Conservation (phyloP, 2,113 vertebrate species). For the Alexandromys fortis region DNA sequence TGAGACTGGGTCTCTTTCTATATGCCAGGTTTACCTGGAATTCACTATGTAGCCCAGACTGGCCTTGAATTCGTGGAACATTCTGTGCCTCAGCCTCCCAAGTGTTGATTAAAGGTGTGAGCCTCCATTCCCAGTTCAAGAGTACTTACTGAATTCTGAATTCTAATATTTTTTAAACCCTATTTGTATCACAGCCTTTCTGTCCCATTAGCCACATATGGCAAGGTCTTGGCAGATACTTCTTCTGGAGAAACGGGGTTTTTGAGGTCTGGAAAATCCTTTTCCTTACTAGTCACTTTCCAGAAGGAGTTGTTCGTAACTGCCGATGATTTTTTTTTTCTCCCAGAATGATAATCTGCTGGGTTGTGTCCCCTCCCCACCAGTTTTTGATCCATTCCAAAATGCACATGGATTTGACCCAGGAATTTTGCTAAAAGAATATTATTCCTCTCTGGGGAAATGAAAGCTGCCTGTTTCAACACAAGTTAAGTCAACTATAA, state of each 20-base stretch:
- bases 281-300: slow-evolving; percentile 29
- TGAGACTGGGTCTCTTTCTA: background rate
- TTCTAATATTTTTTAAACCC: background rate
- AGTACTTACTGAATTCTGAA: background rate
- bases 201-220: background rate
- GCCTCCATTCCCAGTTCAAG: background rate
- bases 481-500: slow-evolving; percentile 68
- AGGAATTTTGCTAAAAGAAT: slow-evolving; percentile 75
- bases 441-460: slow-evolving; percentile 75
- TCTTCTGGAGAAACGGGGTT: background rate
- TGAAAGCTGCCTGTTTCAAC: slow-evolving; percentile 69
- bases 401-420: slow-evolving; percentile 75
- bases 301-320: slow-evolving; percentile 63
- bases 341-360: slow-evolving; percentile 48
- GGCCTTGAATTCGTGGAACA: background rate
- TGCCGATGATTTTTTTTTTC: background rate
- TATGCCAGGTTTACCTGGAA: background rate
- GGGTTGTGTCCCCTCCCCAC: background rate
- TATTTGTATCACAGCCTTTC: background rate
- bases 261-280: slow-evolving; percentile 30
- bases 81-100: background rate
- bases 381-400: slow-evolving; percentile 73
- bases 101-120: background rate
- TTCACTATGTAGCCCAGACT: background rate
- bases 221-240: slow-evolving; percentile 12